Evolutionary conservation across 2,113 vertebrate species (phyloP).

Genomic region (Dolichallabes microphthalmus): DNA sequence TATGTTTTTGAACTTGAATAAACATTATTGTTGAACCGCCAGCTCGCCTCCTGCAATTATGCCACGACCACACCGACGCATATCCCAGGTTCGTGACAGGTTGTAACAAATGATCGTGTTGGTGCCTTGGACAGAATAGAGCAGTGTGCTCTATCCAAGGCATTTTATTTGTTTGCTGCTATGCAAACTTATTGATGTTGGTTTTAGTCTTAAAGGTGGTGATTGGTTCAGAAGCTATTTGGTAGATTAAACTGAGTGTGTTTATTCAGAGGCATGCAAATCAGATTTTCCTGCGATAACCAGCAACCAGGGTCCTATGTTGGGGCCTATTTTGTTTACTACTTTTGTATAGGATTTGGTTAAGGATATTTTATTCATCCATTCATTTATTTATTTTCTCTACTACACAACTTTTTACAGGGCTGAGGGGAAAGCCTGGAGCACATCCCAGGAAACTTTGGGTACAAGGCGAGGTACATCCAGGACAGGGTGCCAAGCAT

Average conservation of each 20-base stretch:
- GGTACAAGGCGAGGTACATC: background rate
- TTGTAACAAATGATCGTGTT: slow-evolving; percentile 19
- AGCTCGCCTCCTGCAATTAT: too few species aligned
- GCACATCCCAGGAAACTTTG: too few species aligned
- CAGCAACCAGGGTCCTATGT: background rate
- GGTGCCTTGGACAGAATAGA: slow-evolving; percentile 2
- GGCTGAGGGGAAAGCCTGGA: too few species aligned
- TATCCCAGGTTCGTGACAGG: too few species aligned
- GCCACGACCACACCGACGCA: too few species aligned
- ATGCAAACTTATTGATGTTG: background rate
- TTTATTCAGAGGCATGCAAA: background rate
- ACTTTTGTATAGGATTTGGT: slow-evolving; percentile 21
- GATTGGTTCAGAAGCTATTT: slow-evolving; percentile 24
- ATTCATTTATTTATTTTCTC: too few species aligned
- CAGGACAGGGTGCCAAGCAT: too few species aligned
- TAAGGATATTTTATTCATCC: background rate
- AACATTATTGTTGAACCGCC: too few species aligned
- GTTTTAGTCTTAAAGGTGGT: background rate
- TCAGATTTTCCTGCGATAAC: slow-evolving; percentile 28
- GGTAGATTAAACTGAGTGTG: background rate
- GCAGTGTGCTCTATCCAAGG: slow-evolving; percentile 16
- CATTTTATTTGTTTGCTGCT: background rate
- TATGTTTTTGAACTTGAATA: too few species aligned
- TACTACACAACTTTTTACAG: background rate
- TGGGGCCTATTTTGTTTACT: background rate